Percentiles rank a stretch among this genome's conserved stretches.
These are phyloP conservation scores for Rhopalosiphum nymphaeae DNA, from an alignment of 2,888 invertebrate species.

Conservation along the genomic window DNA sequence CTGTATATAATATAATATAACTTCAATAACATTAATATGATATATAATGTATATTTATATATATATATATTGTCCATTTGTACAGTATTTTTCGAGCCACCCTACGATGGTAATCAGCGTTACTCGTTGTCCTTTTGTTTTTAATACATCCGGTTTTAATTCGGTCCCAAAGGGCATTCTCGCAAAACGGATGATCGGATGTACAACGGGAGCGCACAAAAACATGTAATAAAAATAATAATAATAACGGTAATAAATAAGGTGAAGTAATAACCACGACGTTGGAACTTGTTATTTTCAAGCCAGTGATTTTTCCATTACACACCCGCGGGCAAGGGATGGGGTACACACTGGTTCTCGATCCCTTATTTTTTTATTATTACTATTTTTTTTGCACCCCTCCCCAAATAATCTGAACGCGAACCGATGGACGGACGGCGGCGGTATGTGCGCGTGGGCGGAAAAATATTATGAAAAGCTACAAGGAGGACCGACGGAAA, in stretches of 20 bases:
- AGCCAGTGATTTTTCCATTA: constrained; percentile 65
- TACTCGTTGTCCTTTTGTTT: constrained; percentile 27
- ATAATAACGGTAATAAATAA: constrained; percentile 61
- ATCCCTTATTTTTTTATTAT: constrained; percentile 51
- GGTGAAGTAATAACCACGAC: constrained; percentile 53
- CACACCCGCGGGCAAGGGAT: background rate
- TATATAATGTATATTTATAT: background rate
- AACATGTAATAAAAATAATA: constrained; percentile 40
- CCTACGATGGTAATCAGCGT: constrained; percentile 26
- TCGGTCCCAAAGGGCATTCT: constrained; percentile 48
- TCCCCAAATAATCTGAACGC: constrained; percentile 34
- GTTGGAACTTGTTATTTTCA: constrained; percentile 63
- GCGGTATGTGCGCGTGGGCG: constrained; percentile 8
- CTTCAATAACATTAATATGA: background rate
- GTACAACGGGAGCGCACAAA: constrained; percentile 1
- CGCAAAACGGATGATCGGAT: constrained; percentile 30
- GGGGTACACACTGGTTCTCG: background rate
- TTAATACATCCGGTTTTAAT: constrained; percentile 56
- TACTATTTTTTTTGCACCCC: background rate
- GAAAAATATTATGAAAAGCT: constrained; percentile 20
- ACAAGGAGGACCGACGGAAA: constrained; percentile 18
- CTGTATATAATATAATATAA: background rate
- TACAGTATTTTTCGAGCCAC: background rate
- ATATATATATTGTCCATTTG: background rate
- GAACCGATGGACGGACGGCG: background rate